Evolutionary conservation across 53 echinoderm and acorn worm genomes (phyloP).

Genomic region (Actinopyga echinites): DNA sequence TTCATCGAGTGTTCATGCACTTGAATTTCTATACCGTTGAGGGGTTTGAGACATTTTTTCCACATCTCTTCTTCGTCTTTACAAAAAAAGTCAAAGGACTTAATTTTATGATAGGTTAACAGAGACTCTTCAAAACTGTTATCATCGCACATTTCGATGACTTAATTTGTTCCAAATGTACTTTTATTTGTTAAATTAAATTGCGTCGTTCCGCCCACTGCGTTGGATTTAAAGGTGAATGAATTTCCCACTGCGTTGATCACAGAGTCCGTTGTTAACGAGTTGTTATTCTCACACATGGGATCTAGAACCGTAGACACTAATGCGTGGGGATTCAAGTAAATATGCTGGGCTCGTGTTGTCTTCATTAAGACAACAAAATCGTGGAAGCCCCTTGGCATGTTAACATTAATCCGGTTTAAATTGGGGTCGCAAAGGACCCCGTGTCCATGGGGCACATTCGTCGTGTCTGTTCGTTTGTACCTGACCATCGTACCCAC

Average conservation of each 20-base stretch:
- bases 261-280: constrained; percentile 21
- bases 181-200: neutral
- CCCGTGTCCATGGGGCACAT: neutral
- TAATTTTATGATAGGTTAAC: neutral
- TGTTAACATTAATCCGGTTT: neutral
- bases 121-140: neutral
- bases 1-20: constrained; percentile 26
- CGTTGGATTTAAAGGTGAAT: neutral
- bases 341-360: neutral
- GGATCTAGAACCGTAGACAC: neutral
- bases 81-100: neutral
- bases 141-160: neutral
- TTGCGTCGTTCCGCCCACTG: neutral
- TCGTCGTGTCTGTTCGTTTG: neutral
- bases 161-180: neutral
- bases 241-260: neutral
- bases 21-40: constrained; percentile 20
- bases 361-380: neutral
- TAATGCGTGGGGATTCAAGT: neutral
- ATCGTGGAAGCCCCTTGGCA: neutral
- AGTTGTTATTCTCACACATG: constrained; percentile 21
- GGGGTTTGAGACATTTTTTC: neutral
- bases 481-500: neutral
- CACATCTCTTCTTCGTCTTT: neutral
- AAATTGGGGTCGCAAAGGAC: neutral